Conservation (phyloP, 1,140 invertebrate genomes). For the Leptinotarsa texana region DNA sequence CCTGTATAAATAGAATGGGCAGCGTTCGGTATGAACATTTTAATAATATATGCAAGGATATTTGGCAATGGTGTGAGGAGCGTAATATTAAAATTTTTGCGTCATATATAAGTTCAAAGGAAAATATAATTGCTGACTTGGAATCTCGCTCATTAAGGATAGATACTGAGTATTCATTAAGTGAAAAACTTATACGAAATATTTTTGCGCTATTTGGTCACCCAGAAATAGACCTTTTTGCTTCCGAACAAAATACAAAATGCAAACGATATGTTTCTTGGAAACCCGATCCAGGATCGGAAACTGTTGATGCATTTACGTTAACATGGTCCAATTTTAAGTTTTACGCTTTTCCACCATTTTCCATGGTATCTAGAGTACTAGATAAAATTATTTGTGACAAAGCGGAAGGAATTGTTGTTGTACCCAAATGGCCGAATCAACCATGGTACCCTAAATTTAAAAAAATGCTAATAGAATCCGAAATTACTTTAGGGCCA, state of each 20-base stretch:
- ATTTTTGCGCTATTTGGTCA: too few species aligned
- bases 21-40: constrained; percentile 38
- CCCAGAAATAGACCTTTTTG: constrained; percentile 29
- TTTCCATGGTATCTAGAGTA: constrained; percentile 39
- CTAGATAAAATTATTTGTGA: constrained; percentile 43
- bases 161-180: constrained; percentile 25
- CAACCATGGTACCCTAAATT: constrained; percentile 50
- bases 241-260: constrained; percentile 42
- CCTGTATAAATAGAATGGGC: constrained; percentile 39
- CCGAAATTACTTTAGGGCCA: constrained; percentile 4
- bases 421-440: constrained; percentile 49
- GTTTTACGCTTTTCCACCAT: constrained; percentile 50
- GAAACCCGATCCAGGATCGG: constrained; percentile 38
- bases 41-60: constrained; percentile 32
- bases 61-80: constrained; percentile 48
- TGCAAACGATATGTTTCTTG: constrained; percentile 42
- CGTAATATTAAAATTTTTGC: constrained; percentile 40
- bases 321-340: constrained; percentile 37
- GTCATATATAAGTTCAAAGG: constrained; percentile 38
- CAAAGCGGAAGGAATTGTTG: constrained; percentile 40
- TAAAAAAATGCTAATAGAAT: neutral
- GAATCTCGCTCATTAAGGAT: constrained; percentile 37
- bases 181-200: neutral
- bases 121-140: constrained; percentile 38
- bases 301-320: constrained; percentile 46